Evolutionary conservation across 2,888 invertebrate species (phyloP), one percentile per base, ranked within the genome.

Genomic region (Gandaritis pyraliata): DNA sequence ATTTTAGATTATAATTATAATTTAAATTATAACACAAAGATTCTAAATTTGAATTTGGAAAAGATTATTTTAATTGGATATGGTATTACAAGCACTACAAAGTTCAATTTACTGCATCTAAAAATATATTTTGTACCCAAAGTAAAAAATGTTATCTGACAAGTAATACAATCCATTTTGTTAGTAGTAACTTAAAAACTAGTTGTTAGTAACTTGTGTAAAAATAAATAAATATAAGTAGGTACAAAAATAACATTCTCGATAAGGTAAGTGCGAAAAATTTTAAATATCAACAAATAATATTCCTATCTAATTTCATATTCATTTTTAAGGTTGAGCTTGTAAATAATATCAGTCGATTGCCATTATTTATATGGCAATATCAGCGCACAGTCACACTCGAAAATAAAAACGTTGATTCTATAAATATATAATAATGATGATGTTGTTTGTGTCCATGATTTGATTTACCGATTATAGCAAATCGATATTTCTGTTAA

Each of bases 291-390:
- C 1, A n/a, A 53, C 12, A 45, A 16, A 33, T 11, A 43, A 52
- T 49, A 39, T 16, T 15, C 16, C 11, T 49, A 23, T 13, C 38
- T 51, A 39, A 39, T 47, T 47, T 29, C 23, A 23, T 23, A 49
- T 56, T 5, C 41, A 36, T 16, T 36, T 48, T 73, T 63, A 67
- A 69, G 68, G 71, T 81, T 85, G 85, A 84, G 82, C 80, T 78
- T 72, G 63, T 71, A 74, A 78, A 80, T 73, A 67, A 79, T 39
- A 78, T 86, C 86, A 87, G 87, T 86, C 84, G 84, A 81, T 47
- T 33, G 47, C 47, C 48, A 33, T 38, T 30, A 41, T 23, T 18
- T 41, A 41, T 33, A 13, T 13, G 33, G 41, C 48, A 41, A 48
- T 16, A 30, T 48, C 12, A 30, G 48, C 48, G 41, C 41, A 39